phyloP scores from a whole-genome alignment of 2,888 invertebrate species.

The Pseudoips prasinana region DNA sequence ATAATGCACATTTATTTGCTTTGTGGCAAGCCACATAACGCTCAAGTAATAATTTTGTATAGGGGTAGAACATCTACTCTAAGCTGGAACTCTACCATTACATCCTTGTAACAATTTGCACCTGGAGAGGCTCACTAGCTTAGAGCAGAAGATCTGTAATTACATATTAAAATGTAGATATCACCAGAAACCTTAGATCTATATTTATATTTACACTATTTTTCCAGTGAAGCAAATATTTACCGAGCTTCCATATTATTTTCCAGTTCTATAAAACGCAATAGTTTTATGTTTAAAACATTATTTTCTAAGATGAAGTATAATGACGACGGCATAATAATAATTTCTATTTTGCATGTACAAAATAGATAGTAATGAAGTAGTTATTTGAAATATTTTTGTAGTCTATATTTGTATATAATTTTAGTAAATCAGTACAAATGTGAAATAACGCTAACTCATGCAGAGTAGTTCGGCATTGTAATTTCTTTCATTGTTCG shows the following conservation, averaged over 20 bases:
- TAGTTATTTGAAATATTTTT: conserved; percentile 36
- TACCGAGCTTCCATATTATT: conserved; percentile 37
- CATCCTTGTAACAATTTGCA: no score
- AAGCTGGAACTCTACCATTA: no score
- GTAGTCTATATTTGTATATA: conserved; percentile 45
- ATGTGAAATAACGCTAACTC: conserved; percentile 29
- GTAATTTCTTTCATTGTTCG: conserved; percentile 19
- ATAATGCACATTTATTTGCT: conserved; percentile 30
- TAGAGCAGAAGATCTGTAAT: no score
- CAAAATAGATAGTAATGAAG: conserved; percentile 38
- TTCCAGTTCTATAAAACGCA: conserved; percentile 17
- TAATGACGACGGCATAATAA: conserved; percentile 34
- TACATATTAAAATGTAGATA: conserved; percentile 28
- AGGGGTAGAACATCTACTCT: no score
- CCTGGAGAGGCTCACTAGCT: no score
- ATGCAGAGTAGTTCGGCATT: conserved; percentile 24
- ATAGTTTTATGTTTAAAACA: conserved; percentile 20
- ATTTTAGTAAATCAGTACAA: conserved; percentile 57
- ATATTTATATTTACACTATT: conserved; percentile 26
- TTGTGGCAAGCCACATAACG: conserved; percentile 30
- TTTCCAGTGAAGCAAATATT: conserved; percentile 32
- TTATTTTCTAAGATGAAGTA: conserved; percentile 20
- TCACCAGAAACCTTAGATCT: conserved; percentile 12
- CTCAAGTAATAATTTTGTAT: conserved; percentile 36
- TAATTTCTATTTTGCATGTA: conserved; percentile 42